Percentiles rank a stretch among this genome's conserved stretches.
Evolutionary conservation across 2,797 vertebrate species (phyloP).

Genomic region (Phoebastria nigripes): DNA sequence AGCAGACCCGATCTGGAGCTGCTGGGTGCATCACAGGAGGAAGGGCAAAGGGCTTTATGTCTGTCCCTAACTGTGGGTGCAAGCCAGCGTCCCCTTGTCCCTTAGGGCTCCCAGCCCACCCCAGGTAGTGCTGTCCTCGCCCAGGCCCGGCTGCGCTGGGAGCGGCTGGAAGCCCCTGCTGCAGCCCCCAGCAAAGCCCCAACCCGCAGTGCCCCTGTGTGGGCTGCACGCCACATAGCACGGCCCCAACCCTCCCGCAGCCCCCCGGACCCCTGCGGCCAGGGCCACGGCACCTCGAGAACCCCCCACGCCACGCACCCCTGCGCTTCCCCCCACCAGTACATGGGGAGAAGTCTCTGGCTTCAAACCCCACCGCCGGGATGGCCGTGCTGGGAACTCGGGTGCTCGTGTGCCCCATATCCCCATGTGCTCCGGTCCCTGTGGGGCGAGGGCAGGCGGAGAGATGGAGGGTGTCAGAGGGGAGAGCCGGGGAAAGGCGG

Average conservation of each 20-base stretch:
- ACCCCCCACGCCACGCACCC: background rate
- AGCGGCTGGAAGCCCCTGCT: background rate
- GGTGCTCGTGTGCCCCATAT: rapidly evolving
- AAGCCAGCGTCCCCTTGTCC: background rate
- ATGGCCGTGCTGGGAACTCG: rapidly evolving
- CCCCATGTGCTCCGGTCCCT: rapidly evolving
- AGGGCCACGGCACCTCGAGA: rapidly evolving
- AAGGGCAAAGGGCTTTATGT: background rate
- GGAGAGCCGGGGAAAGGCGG: background rate
- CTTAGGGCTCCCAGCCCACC: background rate
- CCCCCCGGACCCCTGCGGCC: rapidly evolving
- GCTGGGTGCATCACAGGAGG: rapidly evolving
- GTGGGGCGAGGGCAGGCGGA: rapidly evolving
- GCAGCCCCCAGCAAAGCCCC: background rate
- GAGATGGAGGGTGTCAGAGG: background rate
- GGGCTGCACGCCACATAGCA: constrained; percentile 41
- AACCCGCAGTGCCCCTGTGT: constrained; percentile 59
- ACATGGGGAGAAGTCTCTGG: background rate
- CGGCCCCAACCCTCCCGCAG: background rate
- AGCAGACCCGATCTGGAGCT: background rate
- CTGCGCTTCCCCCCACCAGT: background rate
- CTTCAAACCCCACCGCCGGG: rapidly evolving
- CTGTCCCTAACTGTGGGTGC: rapidly evolving
- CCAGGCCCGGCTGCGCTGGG: background rate
- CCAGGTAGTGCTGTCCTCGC: background rate